Evolutionary conservation across 2,797 vertebrate genomes (phyloP).

Genomic region (Micromesistius poutassou): DNA sequence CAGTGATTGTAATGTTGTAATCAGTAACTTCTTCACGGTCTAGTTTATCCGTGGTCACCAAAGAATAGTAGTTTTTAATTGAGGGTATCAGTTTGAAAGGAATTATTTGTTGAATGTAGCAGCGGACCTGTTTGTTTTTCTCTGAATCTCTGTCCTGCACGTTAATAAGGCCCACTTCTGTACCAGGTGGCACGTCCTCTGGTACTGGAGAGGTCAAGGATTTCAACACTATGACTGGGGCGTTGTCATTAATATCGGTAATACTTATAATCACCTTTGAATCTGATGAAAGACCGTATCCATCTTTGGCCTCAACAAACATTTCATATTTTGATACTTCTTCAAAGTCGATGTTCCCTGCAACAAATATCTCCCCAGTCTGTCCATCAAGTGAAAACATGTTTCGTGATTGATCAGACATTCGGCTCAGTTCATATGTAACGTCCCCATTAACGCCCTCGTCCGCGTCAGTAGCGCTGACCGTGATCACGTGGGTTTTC

Average conservation of each 20-base stretch:
- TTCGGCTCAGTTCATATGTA: not conserved
- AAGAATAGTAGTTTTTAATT: conserved; percentile 75
- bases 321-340: conserved; percentile 60
- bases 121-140: conserved; percentile 64
- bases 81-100: conserved; percentile 75
- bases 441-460: not conserved
- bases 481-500: not conserved
- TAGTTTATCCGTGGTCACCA: conserved; percentile 59
- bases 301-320: conserved; percentile 70
- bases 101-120: conserved; percentile 63
- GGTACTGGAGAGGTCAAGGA: conserved; percentile 66
- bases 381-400: conserved; percentile 70
- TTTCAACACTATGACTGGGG: conserved; percentile 65
- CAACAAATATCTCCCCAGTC: conserved; percentile 57
- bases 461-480: not conserved
- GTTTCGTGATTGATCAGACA: not conserved
- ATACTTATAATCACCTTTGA: conserved; percentile 64
- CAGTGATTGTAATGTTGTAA: conserved; percentile 60
- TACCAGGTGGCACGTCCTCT: conserved; percentile 59
- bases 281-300: conserved; percentile 61
- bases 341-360: conserved; percentile 59
- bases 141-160: conserved; percentile 71
- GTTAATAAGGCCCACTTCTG: conserved; percentile 68
- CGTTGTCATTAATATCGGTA: conserved; percentile 79
- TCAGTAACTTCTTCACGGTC: conserved; percentile 58